Base-by-base conservation (phyloP, 1,140 invertebrate genomes). In the Kradibia gibbosae region DNA sequence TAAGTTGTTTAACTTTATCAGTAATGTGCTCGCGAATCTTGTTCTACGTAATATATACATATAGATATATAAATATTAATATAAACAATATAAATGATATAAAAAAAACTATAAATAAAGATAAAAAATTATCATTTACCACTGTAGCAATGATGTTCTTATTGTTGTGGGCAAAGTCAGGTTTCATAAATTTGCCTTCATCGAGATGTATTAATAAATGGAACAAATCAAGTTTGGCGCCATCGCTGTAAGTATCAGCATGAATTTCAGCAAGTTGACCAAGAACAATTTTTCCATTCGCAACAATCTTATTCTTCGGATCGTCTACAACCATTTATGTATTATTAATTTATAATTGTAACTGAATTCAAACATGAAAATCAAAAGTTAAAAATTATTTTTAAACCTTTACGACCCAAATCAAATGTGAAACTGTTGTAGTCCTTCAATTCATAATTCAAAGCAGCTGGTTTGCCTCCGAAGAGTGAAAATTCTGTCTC, bases 111-210 rank as follows among this genome's bases (percentile, higher is more conserved):
- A 22, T n/a, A n/a, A n/a, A n/a, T n/a, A n/a, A n/a, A n/a, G n/a
- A n/a, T n/a, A n/a, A n/a, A n/a, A n/a, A n/a, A n/a, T n/a, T n/a
- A n/a, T n/a, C n/a, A n/a, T 85, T 89, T 5, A 92, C 87, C 13
- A 86, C 73, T n/a, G 88, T 31, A 3, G 87, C 84, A 0, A 87
- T 91, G 53, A 95, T 90, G 85, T 94, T 94, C 7, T 95, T 93
- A 48, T 93, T 92, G 74, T 93, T 93, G 28, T 93, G 90, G 4
- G 90, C 91, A 79, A 94, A 94, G 31, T 94, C 93, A 5, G 93
- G 93, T 88, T 95, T 94, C 55, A 96, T 87, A 84, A 95, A 94
- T 85, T 95, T 93, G 17, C 93, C 90, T 48, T 95, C 93, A 76
- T 95, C 92, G 50, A 95, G 88, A 62, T 93, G 93, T 4, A 95